Base-by-base conservation (phyloP, 1,140 invertebrate species). In the Aphis gossypii region DNA sequence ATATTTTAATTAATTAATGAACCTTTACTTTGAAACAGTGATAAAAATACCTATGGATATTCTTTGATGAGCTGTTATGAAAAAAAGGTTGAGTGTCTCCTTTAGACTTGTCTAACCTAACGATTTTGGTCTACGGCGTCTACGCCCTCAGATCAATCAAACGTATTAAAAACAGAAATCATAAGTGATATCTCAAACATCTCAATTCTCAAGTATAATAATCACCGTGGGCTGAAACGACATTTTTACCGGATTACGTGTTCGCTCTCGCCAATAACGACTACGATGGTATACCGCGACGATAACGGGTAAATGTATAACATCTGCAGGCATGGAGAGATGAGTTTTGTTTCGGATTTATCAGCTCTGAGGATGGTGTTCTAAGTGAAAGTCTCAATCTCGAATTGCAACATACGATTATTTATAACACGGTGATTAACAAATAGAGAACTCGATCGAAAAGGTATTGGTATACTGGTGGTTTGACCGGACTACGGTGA, bases 391-490 rank as follows among this genome's bases (percentile, higher is more conserved):
- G 88, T 35, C 48, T 9, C 48, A 23, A 89, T 41, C 88, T 89
- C 88, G 35, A 56, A 89, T 38, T 56, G 48, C 18, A 89, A 51
- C 86, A 20, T 18, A 44, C 14, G 48, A 51, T 35, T 41, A 38
- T 89, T 35, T 54, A 54, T 89, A 82, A 14, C 38, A 54, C 30
- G 82, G 41, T 41, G 82, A 84, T 92, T 25, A 48, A 92, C 82
- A 68, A 30, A 25, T 48, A 35, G 35, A 92, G 76, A 92, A 84
- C 48, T 92, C 91, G 91, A 92, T 84, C 91, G 76, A 82, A 84
- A 83, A 84, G 46, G 82, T 23, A 38, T 46, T 8, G 86, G 46
- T 51, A 3, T 25, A 18, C 30, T 46, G 68, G 90, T 23, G 23
- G 68, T 82, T 83, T 83, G 76, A 82, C 91, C 76, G 46, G 76